Conservation (phyloP, 2,888 invertebrate genomes). For the Drosophila yooni region DNA sequence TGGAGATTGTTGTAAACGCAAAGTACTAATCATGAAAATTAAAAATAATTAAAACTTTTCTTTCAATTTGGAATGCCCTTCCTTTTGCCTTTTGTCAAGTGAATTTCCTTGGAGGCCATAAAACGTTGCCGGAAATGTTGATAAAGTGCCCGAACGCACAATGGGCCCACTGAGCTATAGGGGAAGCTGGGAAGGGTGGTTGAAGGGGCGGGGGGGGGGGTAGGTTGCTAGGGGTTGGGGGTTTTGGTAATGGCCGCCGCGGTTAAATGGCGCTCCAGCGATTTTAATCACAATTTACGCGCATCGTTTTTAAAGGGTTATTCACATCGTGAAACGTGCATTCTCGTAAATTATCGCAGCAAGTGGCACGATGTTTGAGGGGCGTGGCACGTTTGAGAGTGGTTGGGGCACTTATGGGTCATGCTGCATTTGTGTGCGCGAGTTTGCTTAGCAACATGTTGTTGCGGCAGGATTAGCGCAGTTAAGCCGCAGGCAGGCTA, state of each 20-base stretch:
- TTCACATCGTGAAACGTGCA: constrained; percentile 38
- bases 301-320: constrained; percentile 48
- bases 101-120: constrained; percentile 70
- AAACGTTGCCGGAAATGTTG: constrained; percentile 70
- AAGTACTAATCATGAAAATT: constrained; percentile 83
- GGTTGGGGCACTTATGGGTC: not conserved
- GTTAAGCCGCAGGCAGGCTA: constrained; percentile 51
- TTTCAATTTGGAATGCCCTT: constrained; percentile 66
- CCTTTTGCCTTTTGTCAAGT: constrained; percentile 49
- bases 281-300: constrained; percentile 80
- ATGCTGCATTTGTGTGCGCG: not conserved
- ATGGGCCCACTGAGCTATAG: constrained; percentile 18
- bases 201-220: not conserved
- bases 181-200: not conserved
- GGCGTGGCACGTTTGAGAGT: not conserved
- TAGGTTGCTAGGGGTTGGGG: constrained; percentile 10
- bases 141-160: constrained; percentile 58
- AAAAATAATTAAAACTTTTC: constrained; percentile 83
- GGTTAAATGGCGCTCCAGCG: constrained; percentile 81
- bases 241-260: constrained; percentile 74
- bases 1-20: constrained; percentile 64
- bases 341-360: constrained; percentile 65
- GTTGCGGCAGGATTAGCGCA: constrained; percentile 75
- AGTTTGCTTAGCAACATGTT: constrained; percentile 48
- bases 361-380: constrained; percentile 21